A percentile compares a stretch with the other conserved stretches of the same genome.
Evolutionary conservation across 2,797 vertebrate genomes (phyloP).

Genomic region (Alosa sapidissima): DNA sequence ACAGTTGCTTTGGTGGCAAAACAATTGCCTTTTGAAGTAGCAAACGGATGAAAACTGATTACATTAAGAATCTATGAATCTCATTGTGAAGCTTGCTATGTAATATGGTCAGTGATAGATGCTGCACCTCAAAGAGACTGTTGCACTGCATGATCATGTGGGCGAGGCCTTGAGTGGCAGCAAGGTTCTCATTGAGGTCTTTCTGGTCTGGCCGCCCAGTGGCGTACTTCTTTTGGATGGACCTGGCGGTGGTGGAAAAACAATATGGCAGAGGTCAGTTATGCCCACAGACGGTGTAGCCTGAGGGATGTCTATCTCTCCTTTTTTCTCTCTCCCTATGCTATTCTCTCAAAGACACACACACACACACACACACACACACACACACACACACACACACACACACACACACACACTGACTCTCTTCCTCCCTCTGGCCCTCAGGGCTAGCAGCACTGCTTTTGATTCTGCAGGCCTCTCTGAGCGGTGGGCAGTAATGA

Average conservation of each 20-base stretch:
- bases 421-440: background rate
- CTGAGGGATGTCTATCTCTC: background rate
- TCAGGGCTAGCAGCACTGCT: background rate
- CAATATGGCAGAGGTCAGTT: slow-evolving; percentile 28
- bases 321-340: background rate
- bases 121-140: slow-evolving; percentile 91
- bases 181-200: slow-evolving; percentile 96
- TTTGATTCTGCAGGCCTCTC: background rate
- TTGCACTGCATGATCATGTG: slow-evolving; percentile 97
- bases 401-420: background rate
- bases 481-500: background rate
- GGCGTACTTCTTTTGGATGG: slow-evolving; percentile 95
- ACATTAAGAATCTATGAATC: no score
- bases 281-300: background rate
- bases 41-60: no score
- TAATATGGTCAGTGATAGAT: background rate
- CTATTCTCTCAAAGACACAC: background rate
- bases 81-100: no score
- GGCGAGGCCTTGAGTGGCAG: slow-evolving; percentile 93
- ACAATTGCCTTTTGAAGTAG: no score
- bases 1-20: no score
- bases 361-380: background rate
- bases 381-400: background rate
- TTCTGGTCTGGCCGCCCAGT: slow-evolving; percentile 97
- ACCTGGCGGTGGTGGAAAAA: slow-evolving; percentile 72